Conservation (phyloP, 92 coral and sea anemone species). For the Epizoanthus illoricatus region DNA sequence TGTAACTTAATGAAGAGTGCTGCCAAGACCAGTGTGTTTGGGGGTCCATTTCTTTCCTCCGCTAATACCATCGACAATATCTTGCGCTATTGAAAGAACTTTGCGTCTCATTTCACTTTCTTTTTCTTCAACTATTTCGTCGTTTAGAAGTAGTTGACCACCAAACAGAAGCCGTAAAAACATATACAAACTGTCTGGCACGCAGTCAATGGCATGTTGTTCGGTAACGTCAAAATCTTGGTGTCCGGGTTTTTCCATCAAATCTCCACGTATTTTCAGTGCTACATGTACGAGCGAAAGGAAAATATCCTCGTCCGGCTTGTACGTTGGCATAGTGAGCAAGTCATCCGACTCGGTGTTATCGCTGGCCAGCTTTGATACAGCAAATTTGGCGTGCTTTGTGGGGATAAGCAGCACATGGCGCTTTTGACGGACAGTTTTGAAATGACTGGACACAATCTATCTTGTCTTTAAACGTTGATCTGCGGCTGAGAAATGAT, state of each 20-base stretch:
- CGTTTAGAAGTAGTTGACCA: too few relatives aligned
- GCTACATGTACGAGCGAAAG: constrained; percentile 60
- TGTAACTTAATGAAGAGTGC: too few relatives aligned
- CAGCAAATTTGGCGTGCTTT: background rate
- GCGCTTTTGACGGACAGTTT: background rate
- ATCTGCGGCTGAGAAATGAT: too few relatives aligned
- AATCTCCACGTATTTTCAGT: constrained; percentile 48
- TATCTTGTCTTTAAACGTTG: too few relatives aligned
- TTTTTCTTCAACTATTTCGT: too few relatives aligned
- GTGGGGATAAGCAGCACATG: background rate
- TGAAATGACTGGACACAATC: constrained; percentile 21
- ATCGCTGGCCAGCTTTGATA: too few relatives aligned
- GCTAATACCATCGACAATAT: constrained; percentile 36
- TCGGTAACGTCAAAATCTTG: too few relatives aligned
- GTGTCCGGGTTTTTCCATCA: constrained; percentile 21
- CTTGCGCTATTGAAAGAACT: constrained; percentile 26
- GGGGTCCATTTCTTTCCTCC: constrained; percentile 49
- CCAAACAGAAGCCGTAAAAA: too few relatives aligned
- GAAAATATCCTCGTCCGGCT: constrained; percentile 40
- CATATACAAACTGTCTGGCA: too few relatives aligned
- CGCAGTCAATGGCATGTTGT: too few relatives aligned
- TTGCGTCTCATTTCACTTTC: too few relatives aligned
- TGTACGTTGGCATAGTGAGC: background rate
- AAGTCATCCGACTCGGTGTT: too few relatives aligned
- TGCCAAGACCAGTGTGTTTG: constrained; percentile 36